Evolutionary conservation across 2,113 vertebrate genomes (phyloP).

Genomic region (Archilochus colubris): DNA sequence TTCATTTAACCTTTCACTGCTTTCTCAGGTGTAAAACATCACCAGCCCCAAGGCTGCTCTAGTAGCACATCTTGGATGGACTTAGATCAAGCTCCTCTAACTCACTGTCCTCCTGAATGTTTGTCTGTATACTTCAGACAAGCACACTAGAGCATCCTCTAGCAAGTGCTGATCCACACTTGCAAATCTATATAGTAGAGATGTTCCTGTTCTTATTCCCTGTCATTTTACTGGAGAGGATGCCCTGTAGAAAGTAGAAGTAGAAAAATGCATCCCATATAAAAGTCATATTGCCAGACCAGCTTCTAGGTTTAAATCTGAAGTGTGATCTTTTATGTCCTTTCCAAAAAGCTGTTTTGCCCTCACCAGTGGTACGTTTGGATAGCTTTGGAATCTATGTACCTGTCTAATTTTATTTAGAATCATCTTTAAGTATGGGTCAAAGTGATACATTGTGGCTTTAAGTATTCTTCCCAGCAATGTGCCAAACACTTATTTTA

Average conservation of each 20-base stretch:
- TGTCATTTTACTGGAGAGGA: background rate
- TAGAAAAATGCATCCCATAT: background rate
- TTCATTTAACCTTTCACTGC: background rate
- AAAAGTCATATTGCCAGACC: background rate
- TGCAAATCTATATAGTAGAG: background rate
- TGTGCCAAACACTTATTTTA: background rate
- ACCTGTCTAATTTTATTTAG: background rate
- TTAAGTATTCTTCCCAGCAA: background rate
- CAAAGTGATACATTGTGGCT: background rate
- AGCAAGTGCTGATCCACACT: background rate
- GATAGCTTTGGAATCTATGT: background rate
- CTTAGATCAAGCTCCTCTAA: background rate
- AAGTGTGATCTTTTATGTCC: background rate
- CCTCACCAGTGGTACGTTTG: background rate
- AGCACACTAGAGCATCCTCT: background rate
- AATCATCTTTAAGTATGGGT: background rate
- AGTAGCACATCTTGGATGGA: background rate
- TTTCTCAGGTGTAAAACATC: background rate
- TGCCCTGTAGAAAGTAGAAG: background rate
- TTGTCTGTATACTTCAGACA: background rate
- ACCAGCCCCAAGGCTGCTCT: background rate
- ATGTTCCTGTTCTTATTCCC: background rate
- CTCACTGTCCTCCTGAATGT: background rate
- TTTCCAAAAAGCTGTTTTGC: background rate
- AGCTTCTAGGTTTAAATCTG: background rate